Percentiles rank a stretch among this genome's conserved stretches.
Conservation (phyloP, 2,888 invertebrate species). For the Barypeithes pellucidus region DNA sequence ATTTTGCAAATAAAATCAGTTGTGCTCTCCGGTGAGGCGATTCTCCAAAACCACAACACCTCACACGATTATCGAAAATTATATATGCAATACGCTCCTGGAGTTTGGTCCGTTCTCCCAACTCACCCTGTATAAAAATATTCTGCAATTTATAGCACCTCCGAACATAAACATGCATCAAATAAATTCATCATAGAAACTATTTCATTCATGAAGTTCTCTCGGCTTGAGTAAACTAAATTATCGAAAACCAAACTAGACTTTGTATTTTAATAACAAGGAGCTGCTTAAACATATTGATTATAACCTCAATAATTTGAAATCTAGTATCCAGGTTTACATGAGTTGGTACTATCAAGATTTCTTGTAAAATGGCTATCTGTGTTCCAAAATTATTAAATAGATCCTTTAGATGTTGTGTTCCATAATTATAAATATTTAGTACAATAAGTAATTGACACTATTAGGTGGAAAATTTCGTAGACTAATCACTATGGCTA, state of each 20-base stretch:
- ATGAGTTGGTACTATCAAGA: neutral
- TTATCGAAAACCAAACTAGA: slow-evolving; percentile 16
- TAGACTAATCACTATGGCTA: too few species aligned
- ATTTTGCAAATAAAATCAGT: too few species aligned
- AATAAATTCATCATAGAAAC: slow-evolving; percentile 1
- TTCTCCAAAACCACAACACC: too few species aligned
- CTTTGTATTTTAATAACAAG: slow-evolving; percentile 9
- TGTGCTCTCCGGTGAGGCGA: too few species aligned
- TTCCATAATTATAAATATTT: neutral
- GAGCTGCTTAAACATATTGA: slow-evolving; percentile 32
- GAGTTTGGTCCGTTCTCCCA: too few species aligned
- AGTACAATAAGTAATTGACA: too few species aligned
- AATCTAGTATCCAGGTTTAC: neutral
- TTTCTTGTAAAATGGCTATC: neutral
- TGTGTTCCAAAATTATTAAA: neutral
- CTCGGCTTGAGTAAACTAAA: slow-evolving; percentile 12
- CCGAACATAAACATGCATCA: too few species aligned
- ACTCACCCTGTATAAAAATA: too few species aligned
- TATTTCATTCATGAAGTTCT: slow-evolving; percentile 11
- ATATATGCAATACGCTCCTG: too few species aligned
- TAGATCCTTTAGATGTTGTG: neutral
- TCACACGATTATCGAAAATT: too few species aligned
- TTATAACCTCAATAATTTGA: slow-evolving; percentile 27
- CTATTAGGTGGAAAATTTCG: too few species aligned
- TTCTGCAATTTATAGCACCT: too few species aligned